Evolutionary conservation across 2,888 invertebrate genomes (phyloP).

Genomic region (Unio pictorum): DNA sequence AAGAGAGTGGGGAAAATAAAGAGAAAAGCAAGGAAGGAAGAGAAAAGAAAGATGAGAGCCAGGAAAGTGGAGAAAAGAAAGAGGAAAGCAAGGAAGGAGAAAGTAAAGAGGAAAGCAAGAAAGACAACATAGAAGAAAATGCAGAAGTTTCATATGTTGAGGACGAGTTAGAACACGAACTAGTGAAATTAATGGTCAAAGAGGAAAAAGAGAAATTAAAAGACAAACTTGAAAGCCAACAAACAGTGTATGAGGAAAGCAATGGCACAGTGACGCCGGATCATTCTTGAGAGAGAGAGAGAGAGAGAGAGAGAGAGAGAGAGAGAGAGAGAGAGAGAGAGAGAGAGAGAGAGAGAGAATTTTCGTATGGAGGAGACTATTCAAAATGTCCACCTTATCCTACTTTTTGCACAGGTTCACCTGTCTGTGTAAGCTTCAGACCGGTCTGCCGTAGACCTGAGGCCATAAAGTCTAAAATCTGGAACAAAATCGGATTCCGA

Average conservation of each 20-base stretch:
- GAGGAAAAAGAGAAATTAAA: conserved; percentile 18
- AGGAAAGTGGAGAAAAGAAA: background rate
- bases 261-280: conserved; percentile 34
- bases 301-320: too few relatives aligned
- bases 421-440: too few relatives aligned
- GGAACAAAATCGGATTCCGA: too few relatives aligned
- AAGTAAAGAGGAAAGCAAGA: conserved; percentile 9
- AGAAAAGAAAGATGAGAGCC: background rate
- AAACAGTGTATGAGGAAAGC: conserved; percentile 26
- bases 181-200: background rate
- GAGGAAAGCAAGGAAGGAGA: background rate
- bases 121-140: conserved; percentile 22
- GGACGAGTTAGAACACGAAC: background rate
- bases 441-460: too few relatives aligned
- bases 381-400: too few relatives aligned
- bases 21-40: background rate
- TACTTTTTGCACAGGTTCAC: too few relatives aligned
- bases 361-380: too few relatives aligned
- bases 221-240: conserved; percentile 10
- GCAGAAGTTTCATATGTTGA: conserved; percentile 14
- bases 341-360: too few relatives aligned
- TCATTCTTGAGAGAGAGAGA: background rate
- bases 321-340: too few relatives aligned
- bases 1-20: background rate
- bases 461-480: too few relatives aligned